Conservation (phyloP, 2,888 invertebrate species). For the Monochamus alternatus region DNA sequence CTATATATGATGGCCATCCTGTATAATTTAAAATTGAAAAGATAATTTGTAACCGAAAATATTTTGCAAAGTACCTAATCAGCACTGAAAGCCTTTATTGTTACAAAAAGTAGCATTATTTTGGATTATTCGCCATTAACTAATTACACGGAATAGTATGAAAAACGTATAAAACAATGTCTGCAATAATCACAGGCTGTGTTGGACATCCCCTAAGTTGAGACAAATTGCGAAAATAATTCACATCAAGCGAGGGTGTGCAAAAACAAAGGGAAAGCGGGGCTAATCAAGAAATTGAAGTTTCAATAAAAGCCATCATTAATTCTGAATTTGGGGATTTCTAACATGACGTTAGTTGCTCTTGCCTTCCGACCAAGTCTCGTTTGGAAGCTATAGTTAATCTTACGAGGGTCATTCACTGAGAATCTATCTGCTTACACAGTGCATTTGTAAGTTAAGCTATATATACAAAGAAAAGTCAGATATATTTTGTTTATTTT, state of each 20-base stretch:
- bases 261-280: constrained; percentile 56
- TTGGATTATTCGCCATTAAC: neutral
- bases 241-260: constrained; percentile 57
- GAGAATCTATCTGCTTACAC: neutral
- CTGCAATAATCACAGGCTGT: constrained; percentile 43
- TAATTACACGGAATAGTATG: constrained; percentile 5
- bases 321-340: constrained; percentile 74
- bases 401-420: constrained; percentile 26
- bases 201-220: constrained; percentile 54
- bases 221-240: constrained; percentile 69
- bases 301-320: constrained; percentile 82
- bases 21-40: too few species aligned
- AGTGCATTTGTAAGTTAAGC: too few species aligned
- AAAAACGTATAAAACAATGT: constrained; percentile 21
- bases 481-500: too few species aligned
- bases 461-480: too few species aligned
- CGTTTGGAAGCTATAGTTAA: constrained; percentile 17
- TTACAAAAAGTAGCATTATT: too few species aligned
- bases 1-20: too few species aligned
- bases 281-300: constrained; percentile 73
- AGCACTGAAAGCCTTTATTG: too few species aligned
- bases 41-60: too few species aligned
- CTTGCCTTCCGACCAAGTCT: constrained; percentile 26
- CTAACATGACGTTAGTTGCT: constrained; percentile 38
- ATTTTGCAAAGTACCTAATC: too few species aligned